A percentile compares a stretch with the other conserved stretches of the same genome.
These are phyloP conservation scores for Cervus canadensis DNA, from an alignment of 2,113 vertebrate genomes.

Conservation along the genomic window DNA sequence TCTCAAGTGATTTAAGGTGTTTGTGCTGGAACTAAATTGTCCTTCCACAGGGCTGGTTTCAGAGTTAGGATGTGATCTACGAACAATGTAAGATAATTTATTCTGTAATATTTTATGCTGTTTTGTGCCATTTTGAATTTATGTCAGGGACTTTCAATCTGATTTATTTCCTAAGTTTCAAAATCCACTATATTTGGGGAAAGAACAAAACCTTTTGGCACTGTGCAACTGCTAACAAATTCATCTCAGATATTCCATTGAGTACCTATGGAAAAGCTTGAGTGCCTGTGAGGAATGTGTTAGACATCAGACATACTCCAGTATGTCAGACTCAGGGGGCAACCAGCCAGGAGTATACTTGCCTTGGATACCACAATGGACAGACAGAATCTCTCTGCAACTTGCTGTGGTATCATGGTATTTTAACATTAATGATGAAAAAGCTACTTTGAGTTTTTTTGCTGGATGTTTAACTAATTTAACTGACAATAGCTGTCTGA, in stretches of 20 bases:
- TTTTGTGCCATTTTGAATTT: background rate
- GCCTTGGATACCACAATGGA: fast-evolving
- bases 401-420: fast-evolving
- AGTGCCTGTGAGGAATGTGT: background rate
- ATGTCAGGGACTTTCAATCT: background rate
- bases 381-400: background rate
- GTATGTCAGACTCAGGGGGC: no score
- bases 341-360: no score
- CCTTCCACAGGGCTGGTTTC: background rate
- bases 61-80: background rate
- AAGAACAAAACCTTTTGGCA: background rate
- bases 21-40: background rate
- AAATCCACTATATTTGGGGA: background rate
- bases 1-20: background rate
- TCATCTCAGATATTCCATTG: background rate
- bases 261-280: no score
- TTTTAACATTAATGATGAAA: background rate
- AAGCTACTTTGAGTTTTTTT: background rate
- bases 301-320: background rate
- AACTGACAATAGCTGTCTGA: background rate
- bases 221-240: background rate
- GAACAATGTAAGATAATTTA: background rate
- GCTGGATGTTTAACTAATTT: background rate
- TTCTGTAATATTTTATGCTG: background rate
- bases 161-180: background rate